Evolutionary conservation across 2,797 vertebrate genomes (phyloP), one percentile per base, ranked within the genome.

Genomic region (Poeciliopsis turneri): DNA sequence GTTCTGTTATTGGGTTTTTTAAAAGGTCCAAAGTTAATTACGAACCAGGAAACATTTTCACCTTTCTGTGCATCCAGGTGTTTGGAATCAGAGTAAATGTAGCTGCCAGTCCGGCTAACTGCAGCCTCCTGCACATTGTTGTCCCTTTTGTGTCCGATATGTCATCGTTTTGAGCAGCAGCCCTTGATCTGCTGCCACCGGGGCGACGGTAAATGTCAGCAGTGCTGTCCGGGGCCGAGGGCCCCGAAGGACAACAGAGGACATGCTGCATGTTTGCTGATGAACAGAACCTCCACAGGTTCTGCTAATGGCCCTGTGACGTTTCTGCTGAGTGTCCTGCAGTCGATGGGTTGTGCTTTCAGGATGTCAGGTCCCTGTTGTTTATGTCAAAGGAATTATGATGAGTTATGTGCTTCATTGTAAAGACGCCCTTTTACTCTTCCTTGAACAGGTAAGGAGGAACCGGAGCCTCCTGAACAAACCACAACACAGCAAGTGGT

Each of bases 181-280:
- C 47, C 49, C 0, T 20, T 25, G 71, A 82, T 86, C 85, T 30
- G 41, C 69, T 75, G 82, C 86, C 86, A 53, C 57, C 0, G 4
- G 0, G 64, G 72, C 23, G 72, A 83, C 70, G 79, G 78, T 83
- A 81, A 88, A 89, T 86, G 85, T 88, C 90, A 86, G 30, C 61
- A 0, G 47, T 78, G 80, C 74, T 45, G 0, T 76, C 73, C 30
- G 9, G 80, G 78, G 72, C 77, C 30, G 7, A 39, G 33, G 41
- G 64, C 80, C 66, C 59, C 28, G 12, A 45, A n/a, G 69, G 71
- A 43, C 78, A 73, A 78, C 57, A 39, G 33, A 36, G 12, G 71
- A 75, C 74, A 13, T 11, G 13, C 2, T 1, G 5, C 8, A 16
- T 33, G 25, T 55, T 80, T 70, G 33, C 33, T 0, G 5, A 51